Evolutionary conservation across 2,113 vertebrate genomes (phyloP), one percentile per base, ranked within the genome.

Genomic region (Sinocyclocheilus grahami): DNA sequence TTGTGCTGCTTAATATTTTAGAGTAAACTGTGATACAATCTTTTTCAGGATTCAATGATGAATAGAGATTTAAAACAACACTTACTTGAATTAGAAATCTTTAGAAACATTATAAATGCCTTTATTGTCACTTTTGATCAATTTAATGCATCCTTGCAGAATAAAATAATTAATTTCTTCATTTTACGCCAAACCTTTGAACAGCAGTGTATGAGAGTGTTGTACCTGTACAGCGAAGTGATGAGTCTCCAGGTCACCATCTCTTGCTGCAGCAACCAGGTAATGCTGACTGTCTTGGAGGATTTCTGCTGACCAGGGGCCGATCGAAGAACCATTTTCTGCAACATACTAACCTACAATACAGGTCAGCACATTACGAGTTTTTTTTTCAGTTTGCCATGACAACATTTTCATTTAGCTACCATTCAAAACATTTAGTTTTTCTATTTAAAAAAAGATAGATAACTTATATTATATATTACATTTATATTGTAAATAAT

Each of bases 241-340:
- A 99, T 90, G 65, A 99, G 95, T 84, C 97, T 96, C 98, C 98
- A 99, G 0, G 97, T 96, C 86, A 96, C 95, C 95, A 95, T 97
- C 91, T 99, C 98, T 90, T 99, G 97, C 82, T 97, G 97, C 86
- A 99, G 95, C 88, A 99, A 95, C 98, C 98, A 99, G 95, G 95
- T 93, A 78, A 99, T 96, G 76, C 97, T 97, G 2, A 97, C 96
- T n/a, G 97, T 98, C 93, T 97, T 99, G 71, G 96, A 97, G 89
- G 96, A 96, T 82, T 98, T 99, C 81, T 96, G 97, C 89, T 97
- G 97, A 75, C 97, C 97, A 65, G 96, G 96, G 51, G 96, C 94
- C 0, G 97, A 96, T 89, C 97, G 94, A 88, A 96, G 96, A 58
- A 97, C 97, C 90, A 99, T 94, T 58, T 97, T 97, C 93, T 96